These are phyloP conservation scores for Cryptotermes secundus DNA, from an alignment of 1,140 invertebrate genomes.

Conservation along the genomic window DNA sequence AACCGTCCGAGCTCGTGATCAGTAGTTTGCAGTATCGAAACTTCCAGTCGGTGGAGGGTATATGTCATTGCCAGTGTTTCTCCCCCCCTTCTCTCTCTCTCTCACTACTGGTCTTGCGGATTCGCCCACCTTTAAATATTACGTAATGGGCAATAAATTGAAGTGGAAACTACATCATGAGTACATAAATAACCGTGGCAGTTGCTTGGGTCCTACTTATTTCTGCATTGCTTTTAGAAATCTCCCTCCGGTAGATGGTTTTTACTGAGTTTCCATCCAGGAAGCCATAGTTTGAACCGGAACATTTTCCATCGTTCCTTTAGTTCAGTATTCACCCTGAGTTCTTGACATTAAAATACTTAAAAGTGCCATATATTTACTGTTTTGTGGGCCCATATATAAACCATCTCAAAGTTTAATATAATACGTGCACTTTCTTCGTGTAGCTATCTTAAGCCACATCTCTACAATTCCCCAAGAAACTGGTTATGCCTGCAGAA, in stretches of 20 bases:
- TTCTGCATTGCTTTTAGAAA: neutral
- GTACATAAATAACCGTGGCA: neutral
- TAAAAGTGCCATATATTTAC: no score
- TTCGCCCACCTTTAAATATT: neutral
- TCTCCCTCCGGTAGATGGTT: neutral
- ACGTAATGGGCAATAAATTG: conserved; percentile 9
- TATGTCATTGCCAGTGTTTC: neutral
- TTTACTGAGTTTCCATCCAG: neutral
- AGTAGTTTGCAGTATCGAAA: neutral
- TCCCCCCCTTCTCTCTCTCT: neutral
- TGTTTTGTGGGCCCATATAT: no score
- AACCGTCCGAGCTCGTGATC: neutral
- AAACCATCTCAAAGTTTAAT: no score
- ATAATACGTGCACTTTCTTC: no score
- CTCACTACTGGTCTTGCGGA: neutral
- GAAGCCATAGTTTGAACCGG: neutral
- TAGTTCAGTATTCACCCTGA: neutral
- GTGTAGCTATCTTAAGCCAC: no score
- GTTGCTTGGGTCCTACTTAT: neutral
- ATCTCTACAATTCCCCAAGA: no score
- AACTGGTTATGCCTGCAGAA: no score
- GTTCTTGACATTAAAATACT: neutral
- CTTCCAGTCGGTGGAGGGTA: neutral
- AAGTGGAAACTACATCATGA: conserved; percentile 2
- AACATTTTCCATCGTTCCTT: neutral